A percentile compares a stretch with the other conserved stretches of the same genome.
Conservation (phyloP, 2,888 invertebrate genomes). For the Harpagoxenus sublaevis region DNA sequence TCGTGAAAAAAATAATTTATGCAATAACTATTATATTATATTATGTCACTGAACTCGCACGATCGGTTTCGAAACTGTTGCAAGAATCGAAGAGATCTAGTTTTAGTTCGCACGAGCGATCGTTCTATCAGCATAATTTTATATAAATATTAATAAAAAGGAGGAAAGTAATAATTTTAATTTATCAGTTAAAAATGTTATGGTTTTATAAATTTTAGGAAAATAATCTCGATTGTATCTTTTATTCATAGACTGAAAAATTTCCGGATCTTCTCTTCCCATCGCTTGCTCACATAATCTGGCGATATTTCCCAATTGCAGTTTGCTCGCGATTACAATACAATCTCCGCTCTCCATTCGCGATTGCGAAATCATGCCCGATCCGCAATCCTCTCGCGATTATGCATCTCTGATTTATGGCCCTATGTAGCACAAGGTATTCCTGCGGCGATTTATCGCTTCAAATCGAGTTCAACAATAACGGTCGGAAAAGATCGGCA, state of each 20-base stretch:
- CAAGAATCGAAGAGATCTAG: neutral
- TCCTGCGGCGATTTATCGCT: constrained; percentile 11
- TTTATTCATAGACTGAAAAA: neutral
- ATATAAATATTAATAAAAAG: neutral
- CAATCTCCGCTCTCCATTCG: constrained; percentile 15
- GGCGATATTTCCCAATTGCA: neutral
- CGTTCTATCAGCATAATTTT: neutral
- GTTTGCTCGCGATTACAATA: neutral
- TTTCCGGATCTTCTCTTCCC: neutral
- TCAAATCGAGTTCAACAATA: neutral
- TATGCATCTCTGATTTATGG: constrained; percentile 5
- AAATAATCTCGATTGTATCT: neutral
- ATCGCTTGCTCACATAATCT: neutral
- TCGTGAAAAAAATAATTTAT: neutral
- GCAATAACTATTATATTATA: constrained; percentile 27
- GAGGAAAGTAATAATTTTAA: neutral
- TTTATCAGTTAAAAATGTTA: neutral
- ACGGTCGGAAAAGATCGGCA: neutral
- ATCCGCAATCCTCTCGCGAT: constrained; percentile 4
- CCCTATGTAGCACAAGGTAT: constrained; percentile 17
- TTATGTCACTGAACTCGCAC: neutral
- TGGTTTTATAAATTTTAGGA: neutral
- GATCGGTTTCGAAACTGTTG: neutral
- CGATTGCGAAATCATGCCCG: constrained; percentile 8
- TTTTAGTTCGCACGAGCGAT: neutral